phyloP scores from a whole-genome alignment of 2,113 vertebrate species.

The Forbesichthys agassizii region DNA sequence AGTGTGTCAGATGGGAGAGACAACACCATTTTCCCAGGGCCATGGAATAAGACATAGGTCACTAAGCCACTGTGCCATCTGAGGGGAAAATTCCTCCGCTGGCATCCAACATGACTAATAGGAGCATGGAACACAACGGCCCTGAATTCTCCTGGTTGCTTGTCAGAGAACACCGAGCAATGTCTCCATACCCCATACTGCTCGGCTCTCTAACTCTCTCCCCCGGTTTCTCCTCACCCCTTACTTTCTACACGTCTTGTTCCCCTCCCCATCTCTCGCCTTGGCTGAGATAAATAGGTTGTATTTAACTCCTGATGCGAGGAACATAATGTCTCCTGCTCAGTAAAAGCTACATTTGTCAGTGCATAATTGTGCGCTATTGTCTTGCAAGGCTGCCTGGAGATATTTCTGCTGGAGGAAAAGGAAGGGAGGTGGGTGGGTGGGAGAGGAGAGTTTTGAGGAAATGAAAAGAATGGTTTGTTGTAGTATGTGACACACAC shows the following conservation, averaged over 20 bases:
- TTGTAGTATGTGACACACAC: conserved; percentile 52
- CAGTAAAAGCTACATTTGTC: conserved; percentile 76
- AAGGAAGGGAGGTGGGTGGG: conserved; percentile 42
- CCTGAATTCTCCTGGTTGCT: conserved; percentile 51
- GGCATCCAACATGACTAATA: conserved; percentile 39
- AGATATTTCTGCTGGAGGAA: conserved; percentile 60
- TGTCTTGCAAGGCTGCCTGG: conserved; percentile 70
- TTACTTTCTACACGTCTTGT: not conserved
- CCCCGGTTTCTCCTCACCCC: not conserved
- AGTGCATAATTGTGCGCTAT: conserved; percentile 73
- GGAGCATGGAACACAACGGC: conserved; percentile 43
- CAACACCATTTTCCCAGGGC: not conserved
- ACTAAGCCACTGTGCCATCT: conserved; percentile 44
- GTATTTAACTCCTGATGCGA: conserved; percentile 71
- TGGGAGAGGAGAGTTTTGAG: conserved; percentile 53
- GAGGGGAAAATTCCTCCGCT: conserved; percentile 24
- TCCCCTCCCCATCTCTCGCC: not conserved
- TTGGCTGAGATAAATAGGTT: conserved; percentile 69
- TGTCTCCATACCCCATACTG: conserved; percentile 45
- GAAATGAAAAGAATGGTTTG: conserved; percentile 63
- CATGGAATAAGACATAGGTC: conserved; percentile 40
- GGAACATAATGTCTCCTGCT: conserved; percentile 67
- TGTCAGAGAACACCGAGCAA: conserved; percentile 66
- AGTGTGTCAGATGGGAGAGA: not conserved
- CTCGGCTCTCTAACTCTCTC: conserved; percentile 3